Percentiles rank a stretch among this genome's conserved stretches.
These are phyloP conservation scores for Scylla paramamosain DNA, from an alignment of 1,140 invertebrate genomes.

Conservation along the genomic window DNA sequence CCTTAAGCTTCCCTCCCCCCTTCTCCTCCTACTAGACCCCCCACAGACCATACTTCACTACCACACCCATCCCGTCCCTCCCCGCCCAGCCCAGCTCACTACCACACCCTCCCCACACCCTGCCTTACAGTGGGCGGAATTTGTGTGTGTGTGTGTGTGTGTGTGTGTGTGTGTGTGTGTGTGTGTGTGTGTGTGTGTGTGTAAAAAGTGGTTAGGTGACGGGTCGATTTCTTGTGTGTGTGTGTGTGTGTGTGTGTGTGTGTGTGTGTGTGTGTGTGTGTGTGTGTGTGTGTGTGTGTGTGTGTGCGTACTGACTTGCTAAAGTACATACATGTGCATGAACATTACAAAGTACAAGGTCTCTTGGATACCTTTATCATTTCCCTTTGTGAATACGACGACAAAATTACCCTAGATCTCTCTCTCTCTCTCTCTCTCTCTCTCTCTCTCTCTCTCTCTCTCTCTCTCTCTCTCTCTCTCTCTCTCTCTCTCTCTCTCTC, in stretches of 20 bases:
- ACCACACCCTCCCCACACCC: not conserved
- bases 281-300: slow-evolving; percentile 53
- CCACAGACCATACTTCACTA: not conserved
- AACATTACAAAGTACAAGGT: no score
- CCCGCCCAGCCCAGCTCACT: not conserved
- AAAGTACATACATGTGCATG: no score
- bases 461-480: no score
- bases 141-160: slow-evolving; percentile 12
- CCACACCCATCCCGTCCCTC: not conserved
- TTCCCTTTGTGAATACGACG: no score
- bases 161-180: slow-evolving; percentile 20
- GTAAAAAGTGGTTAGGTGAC: not conserved
- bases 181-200: slow-evolving; percentile 20
- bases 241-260: not conserved
- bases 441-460: no score
- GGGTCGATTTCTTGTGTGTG: not conserved
- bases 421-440: no score
- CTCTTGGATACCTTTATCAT: no score
- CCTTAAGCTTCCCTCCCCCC: not conserved
- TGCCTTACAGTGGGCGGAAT: not conserved
- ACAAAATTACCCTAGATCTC: no score
- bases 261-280: slow-evolving; percentile 39
- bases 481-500: no score
- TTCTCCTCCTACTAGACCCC: not conserved
- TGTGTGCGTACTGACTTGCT: not conserved